A percentile compares a stretch with the other conserved stretches of the same genome.
Evolutionary conservation across 37 sponge, comb jelly and placozoan species (phyloP).

Genomic region (Spongia lamella): DNA sequence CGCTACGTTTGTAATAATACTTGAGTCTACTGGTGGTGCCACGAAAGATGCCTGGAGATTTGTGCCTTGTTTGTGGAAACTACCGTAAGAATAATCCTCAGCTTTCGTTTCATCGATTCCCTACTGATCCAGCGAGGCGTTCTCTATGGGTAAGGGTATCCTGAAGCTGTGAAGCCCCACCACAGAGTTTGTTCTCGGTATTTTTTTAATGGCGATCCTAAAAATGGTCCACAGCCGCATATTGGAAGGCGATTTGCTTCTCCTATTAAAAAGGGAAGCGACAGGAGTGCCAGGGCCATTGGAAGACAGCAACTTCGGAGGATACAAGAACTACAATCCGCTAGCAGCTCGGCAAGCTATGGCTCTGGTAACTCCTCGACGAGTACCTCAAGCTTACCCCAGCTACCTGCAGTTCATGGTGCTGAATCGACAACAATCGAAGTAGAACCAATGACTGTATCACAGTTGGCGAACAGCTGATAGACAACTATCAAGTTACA

Average conservation of each 20-base stretch:
- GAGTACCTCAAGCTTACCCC: no score
- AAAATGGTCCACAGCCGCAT: neutral
- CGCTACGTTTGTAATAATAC: no score
- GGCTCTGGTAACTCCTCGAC: neutral
- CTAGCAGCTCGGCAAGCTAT: no score
- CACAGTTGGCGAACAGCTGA: slow-evolving; percentile 13
- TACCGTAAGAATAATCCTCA: slow-evolving; percentile 3
- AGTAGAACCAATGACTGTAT: no score
- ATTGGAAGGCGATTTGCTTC: slow-evolving; percentile 41
- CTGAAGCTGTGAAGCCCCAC: slow-evolving; percentile 19
- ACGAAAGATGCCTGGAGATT: slow-evolving; percentile 45
- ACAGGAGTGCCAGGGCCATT: neutral
- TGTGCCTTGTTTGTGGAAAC: slow-evolving; percentile 45
- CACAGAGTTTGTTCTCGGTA: slow-evolving; percentile 39
- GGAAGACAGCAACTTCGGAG: no score
- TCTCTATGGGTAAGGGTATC: slow-evolving; percentile 20
- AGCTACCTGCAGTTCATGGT: no score
- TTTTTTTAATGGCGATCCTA: slow-evolving; percentile 33
- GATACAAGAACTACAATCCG: no score
- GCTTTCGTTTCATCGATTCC: slow-evolving; percentile 42
- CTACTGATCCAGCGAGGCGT: slow-evolving; percentile 15
- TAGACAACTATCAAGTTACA: slow-evolving; percentile 15
- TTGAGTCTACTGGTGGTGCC: no score
- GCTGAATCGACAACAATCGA: no score
- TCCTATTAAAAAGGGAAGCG: slow-evolving; percentile 17